phyloP scores from a whole-genome alignment of 2,888 invertebrate species.

The Amaurobius ferox region DNA sequence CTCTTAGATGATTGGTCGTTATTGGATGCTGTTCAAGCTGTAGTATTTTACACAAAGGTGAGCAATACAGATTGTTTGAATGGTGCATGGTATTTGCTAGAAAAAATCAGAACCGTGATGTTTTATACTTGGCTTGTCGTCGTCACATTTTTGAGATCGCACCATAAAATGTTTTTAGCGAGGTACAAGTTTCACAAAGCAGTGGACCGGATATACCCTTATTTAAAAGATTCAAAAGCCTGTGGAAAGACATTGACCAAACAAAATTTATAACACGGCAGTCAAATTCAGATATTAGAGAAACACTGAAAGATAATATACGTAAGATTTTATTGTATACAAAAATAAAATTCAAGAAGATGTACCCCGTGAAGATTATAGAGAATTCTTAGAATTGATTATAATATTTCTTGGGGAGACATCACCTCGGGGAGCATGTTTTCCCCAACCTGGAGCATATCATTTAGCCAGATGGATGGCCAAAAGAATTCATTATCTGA shows the following conservation, averaged over 20 bases:
- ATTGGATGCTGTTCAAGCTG: conserved; percentile 10
- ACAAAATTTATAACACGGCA: background rate
- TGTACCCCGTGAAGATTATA: conserved; percentile 1
- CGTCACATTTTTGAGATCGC: too few relatives aligned
- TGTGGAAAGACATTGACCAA: background rate
- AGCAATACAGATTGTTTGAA: background rate
- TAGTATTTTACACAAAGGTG: background rate
- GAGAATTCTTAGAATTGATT: conserved; percentile 10
- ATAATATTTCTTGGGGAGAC: too few relatives aligned
- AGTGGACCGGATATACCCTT: too few relatives aligned
- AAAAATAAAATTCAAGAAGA: conserved; percentile 2
- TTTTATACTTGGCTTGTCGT: too few relatives aligned
- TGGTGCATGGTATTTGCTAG: too few relatives aligned
- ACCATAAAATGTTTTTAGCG: too few relatives aligned
- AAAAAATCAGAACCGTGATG: too few relatives aligned
- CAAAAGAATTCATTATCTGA: too few relatives aligned
- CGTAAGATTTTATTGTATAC: background rate
- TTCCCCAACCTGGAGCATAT: background rate
- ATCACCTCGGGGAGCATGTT: background rate
- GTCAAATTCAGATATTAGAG: conserved; percentile 8
- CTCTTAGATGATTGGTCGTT: conserved; percentile 3
- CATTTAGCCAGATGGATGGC: too few relatives aligned
- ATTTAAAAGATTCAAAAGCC: too few relatives aligned
- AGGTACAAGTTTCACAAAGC: too few relatives aligned
- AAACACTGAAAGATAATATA: too few relatives aligned